Percentiles rank a stretch among this genome's conserved stretches.
These are phyloP conservation scores for Lethenteron reissneri DNA, from an alignment of 2,113 vertebrate genomes.

Conservation along the genomic window DNA sequence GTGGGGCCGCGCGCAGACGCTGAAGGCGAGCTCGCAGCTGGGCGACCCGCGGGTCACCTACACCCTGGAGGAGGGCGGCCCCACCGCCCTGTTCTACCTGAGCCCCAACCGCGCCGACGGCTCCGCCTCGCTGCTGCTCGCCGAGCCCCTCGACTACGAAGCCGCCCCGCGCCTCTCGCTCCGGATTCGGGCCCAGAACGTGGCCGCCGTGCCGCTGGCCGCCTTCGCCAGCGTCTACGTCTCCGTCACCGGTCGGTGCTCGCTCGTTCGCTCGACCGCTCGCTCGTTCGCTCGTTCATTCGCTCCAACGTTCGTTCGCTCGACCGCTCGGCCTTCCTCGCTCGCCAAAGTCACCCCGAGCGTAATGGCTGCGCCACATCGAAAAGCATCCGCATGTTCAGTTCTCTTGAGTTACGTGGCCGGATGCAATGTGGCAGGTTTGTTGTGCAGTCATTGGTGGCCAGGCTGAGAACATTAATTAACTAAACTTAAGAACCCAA, in stretches of 20 bases:
- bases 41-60: conserved; percentile 58
- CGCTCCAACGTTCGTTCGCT: too few species aligned
- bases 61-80: conserved; percentile 55
- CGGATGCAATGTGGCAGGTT: too few species aligned
- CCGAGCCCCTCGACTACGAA: conserved; percentile 55
- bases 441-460: too few species aligned
- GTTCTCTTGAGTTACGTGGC: too few species aligned
- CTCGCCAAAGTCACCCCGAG: too few species aligned
- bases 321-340: too few species aligned
- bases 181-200: conserved; percentile 46
- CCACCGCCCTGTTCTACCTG: conserved; percentile 57
- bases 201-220: conserved; percentile 46
- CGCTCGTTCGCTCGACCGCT: too few species aligned
- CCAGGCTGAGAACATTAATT: too few species aligned
- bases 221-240: conserved; percentile 38
- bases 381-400: too few species aligned
- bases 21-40: conserved; percentile 49
- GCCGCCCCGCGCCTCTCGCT: conserved; percentile 43
- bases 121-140: conserved; percentile 48
- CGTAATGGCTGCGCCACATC: too few species aligned
- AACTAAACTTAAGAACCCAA: too few species aligned
- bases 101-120: conserved; percentile 53
- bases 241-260: conserved; percentile 41
- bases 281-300: too few species aligned
- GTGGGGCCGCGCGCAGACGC: conserved; percentile 23